Evolutionary conservation across 2,888 invertebrate species (phyloP).

Genomic region (Ophonus ardosiacus): DNA sequence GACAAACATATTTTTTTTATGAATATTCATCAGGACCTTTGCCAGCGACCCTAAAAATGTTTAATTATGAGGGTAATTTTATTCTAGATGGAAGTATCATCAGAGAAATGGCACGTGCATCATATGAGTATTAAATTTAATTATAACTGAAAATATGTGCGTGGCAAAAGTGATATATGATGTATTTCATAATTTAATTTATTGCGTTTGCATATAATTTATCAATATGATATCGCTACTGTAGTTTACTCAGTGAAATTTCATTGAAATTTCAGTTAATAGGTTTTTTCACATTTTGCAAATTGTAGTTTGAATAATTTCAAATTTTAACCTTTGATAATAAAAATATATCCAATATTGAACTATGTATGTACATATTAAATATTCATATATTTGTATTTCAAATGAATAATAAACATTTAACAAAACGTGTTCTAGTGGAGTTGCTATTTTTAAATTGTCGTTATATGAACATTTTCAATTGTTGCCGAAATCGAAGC

Average conservation of each 20-base stretch:
- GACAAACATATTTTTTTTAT: conserved; percentile 33
- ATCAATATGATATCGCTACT: conserved; percentile 3
- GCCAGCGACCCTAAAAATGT: conserved; percentile 20
- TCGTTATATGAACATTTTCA: too few relatives aligned
- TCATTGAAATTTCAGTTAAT: neutral
- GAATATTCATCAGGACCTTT: conserved; percentile 33
- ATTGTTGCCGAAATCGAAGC: too few relatives aligned
- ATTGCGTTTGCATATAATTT: conserved; percentile 18
- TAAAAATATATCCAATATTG: too few relatives aligned
- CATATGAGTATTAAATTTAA: conserved; percentile 10
- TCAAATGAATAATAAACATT: neutral
- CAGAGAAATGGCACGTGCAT: conserved; percentile 14
- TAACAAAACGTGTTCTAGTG: too few relatives aligned
- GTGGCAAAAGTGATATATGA: neutral
- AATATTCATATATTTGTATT: too few relatives aligned
- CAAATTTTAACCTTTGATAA: neutral
- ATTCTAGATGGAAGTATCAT: conserved; percentile 22
- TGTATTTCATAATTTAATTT: conserved; percentile 27
- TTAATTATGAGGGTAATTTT: conserved; percentile 29
- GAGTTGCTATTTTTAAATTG: too few relatives aligned
- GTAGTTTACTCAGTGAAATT: neutral
- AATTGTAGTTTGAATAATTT: neutral
- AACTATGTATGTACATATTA: too few relatives aligned
- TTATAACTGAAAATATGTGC: conserved; percentile 7
- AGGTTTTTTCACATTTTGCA: neutral